phyloP scores from a whole-genome alignment of 2,113 vertebrate species.

The Micromys minutus region DNA sequence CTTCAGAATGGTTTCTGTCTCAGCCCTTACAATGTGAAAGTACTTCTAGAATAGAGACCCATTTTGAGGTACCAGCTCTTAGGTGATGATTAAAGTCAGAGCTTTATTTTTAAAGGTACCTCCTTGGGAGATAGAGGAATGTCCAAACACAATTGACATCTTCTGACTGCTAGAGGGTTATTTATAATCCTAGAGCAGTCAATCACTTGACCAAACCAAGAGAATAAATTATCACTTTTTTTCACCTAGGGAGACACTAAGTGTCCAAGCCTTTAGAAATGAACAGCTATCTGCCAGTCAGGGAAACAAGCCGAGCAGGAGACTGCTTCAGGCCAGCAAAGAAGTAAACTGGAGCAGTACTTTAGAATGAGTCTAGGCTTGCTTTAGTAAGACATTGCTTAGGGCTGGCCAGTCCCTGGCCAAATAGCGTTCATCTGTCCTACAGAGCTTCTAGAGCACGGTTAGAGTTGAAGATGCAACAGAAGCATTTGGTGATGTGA shows the following conservation, averaged over 20 bases:
- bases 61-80: not conserved
- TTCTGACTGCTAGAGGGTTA: not conserved
- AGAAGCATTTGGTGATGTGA: not conserved
- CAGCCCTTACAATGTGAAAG: not conserved
- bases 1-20: not conserved
- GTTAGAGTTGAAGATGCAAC: not conserved
- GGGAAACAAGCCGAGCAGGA: not conserved
- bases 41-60: not conserved
- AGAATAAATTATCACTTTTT: conserved; percentile 10
- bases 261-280: not conserved
- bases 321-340: not conserved
- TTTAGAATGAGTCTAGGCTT: not conserved
- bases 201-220: not conserved
- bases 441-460: not conserved
- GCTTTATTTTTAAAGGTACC: not conserved
- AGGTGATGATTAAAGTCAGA: not conserved
- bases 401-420: not conserved
- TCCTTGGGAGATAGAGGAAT: not conserved
- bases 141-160: not conserved
- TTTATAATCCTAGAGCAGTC: conserved; percentile 15
- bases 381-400: not conserved
- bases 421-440: not conserved
- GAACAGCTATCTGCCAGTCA: not conserved
- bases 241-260: not conserved
- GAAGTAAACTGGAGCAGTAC: not conserved